Evolutionary conservation across 1,140 invertebrate species (phyloP).

Genomic region (Bombus waltoni): DNA sequence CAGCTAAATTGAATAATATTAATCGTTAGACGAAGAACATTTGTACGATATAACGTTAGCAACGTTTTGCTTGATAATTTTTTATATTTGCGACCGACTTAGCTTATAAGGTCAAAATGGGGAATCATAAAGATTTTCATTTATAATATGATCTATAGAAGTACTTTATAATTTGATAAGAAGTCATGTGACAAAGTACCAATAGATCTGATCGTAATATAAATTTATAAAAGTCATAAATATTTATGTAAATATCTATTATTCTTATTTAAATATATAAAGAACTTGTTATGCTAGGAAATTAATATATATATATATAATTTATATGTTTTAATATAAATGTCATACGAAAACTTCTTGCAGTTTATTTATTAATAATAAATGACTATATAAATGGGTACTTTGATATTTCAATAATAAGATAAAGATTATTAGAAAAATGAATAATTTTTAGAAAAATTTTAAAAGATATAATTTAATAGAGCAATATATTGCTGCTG

Average conservation of each 20-base stretch:
- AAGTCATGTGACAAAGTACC: not conserved
- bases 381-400: not conserved
- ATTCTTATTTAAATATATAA: too few species aligned
- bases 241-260: too few species aligned
- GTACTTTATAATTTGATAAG: not conserved
- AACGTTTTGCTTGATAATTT: not conserved
- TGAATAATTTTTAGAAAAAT: not conserved
- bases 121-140: not conserved
- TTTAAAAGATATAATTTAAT: not conserved
- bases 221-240: too few species aligned
- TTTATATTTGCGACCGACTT: not conserved
- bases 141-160: not conserved
- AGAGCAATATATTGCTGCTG: not conserved
- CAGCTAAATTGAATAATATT: constrained; percentile 21
- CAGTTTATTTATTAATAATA: not conserved
- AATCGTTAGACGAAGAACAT: constrained; percentile 3
- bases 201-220: too few species aligned
- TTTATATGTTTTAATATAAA: not conserved
- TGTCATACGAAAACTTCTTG: not conserved
- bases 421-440: not conserved
- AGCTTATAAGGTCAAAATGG: not conserved
- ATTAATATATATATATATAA: not conserved
- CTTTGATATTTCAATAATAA: not conserved
- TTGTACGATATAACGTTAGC: not conserved
- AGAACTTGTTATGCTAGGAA: not conserved